A percentile compares a stretch with the other conserved stretches of the same genome.
phyloP scores from a whole-genome alignment of 2,888 invertebrate genomes.

The Poecilobothrus nobilitatus region DNA sequence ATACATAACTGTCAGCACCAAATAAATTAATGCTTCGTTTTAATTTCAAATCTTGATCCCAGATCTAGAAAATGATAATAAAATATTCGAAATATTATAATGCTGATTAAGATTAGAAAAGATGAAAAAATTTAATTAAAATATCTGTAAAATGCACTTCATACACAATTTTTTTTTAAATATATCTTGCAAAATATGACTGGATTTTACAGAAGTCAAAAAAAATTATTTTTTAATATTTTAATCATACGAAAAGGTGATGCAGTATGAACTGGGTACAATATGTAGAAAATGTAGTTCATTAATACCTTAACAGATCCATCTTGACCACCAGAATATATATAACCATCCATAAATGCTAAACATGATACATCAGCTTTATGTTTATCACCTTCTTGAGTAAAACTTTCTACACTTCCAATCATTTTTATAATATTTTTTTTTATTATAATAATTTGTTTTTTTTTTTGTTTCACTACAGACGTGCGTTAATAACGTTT shows the following conservation, averaged over 20 bases:
- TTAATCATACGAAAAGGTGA: too few species aligned
- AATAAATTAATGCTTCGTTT: constrained; percentile 29
- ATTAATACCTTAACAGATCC: constrained; percentile 41
- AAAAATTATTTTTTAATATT: too few species aligned
- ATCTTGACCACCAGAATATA: constrained; percentile 43
- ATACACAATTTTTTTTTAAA: not conserved
- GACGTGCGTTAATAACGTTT: too few species aligned
- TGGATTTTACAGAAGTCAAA: too few species aligned
- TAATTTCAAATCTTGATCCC: constrained; percentile 38
- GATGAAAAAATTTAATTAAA: not conserved
- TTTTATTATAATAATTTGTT: too few species aligned
- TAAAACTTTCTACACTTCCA: not conserved
- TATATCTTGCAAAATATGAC: too few species aligned
- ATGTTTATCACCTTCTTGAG: constrained; percentile 30
- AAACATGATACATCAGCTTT: constrained; percentile 40
- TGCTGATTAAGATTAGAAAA: not conserved
- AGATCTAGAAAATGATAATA: constrained; percentile 31
- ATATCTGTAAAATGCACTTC: constrained; percentile 7
- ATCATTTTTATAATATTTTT: not conserved
- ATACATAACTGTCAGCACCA: constrained; percentile 39
- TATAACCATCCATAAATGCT: constrained; percentile 31
- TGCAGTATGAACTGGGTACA: too few species aligned
- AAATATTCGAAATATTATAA: too few species aligned
- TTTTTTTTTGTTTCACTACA: too few species aligned
- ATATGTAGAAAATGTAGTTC: too few species aligned